Base-by-base conservation (phyloP, 2,888 invertebrate genomes). In the Galeopsomyia nigrocyanea region DNA sequence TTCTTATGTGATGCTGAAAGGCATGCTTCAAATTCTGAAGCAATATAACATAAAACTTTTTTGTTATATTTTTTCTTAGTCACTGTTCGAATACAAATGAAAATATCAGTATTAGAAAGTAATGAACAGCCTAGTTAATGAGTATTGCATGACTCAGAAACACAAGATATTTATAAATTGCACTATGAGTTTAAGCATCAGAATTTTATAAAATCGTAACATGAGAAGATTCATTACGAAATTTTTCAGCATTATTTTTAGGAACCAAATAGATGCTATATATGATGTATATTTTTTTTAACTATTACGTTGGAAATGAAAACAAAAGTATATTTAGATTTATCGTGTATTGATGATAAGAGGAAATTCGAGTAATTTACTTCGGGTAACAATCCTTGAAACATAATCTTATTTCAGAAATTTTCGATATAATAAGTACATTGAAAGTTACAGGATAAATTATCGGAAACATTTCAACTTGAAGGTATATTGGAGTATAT, bases 301-400 rank as follows among this genome's bases (percentile, higher is more conserved):
- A 26, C 16, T 55, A 49, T 46, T 60, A 31, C 51, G 47, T 22
- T 19, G 60, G 56, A 70, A 49, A 46, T 53, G 31, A 13, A 49
- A 7, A 58, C 14, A 26, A 7, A 31, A 55, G 53, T 70, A 77
- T 73, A 77, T 73, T 74, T 70, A 39, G 13, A 39, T 9, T 3
- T 39, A 10, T 74, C 70, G 64, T 71, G 68, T 67, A 63, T 75
- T 13, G 10, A 39, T 31, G 7, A 39, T 5, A 39, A 39, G 7
- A 39, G 13, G 39, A 39, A 39, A 39, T 39, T 39, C 10, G 13
- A 39, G 1, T 39, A 39, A 39, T 39, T 39, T 9, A 39, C 39
- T 10, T 26, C 39, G 10, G 7, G 39, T 39, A 13, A 7, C 7
- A 39, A 10, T 39, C 39, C 39, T 10, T 13, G 39, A 39, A 39